Conservation (phyloP, 2,888 invertebrate species). For the Dioctria rufipes region DNA sequence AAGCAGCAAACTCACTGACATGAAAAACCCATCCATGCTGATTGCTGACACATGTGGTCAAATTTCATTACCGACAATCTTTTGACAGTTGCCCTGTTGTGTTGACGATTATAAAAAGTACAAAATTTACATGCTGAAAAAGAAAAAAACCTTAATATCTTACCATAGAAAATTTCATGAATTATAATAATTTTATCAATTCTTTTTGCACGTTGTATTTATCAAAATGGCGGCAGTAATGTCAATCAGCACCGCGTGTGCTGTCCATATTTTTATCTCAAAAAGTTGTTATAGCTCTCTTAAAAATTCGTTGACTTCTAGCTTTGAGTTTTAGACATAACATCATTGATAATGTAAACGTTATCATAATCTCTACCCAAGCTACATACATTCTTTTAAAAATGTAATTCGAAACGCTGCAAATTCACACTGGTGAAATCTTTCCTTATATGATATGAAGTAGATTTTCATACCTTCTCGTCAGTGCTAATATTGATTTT, state of each 20-base stretch:
- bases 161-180: too few relatives aligned
- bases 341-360: too few relatives aligned
- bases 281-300: not conserved
- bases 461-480: not conserved
- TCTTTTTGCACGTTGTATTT: slow-evolving; percentile 18
- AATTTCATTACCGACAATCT: slow-evolving; percentile 12
- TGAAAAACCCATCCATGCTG: too few relatives aligned
- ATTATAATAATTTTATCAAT: not conserved
- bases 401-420: not conserved
- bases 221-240: slow-evolving; percentile 56
- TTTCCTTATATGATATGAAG: not conserved
- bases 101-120: not conserved
- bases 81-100: not conserved
- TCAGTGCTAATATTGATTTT: not conserved
- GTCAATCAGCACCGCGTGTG: slow-evolving; percentile 14
- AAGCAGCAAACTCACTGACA: slow-evolving; percentile 18
- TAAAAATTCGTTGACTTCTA: too few relatives aligned
- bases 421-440: not conserved
- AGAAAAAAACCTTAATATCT: too few relatives aligned
- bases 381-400: not conserved
- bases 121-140: not conserved
- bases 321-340: too few relatives aligned
- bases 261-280: not conserved
- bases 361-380: not conserved
- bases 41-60: not conserved